A percentile compares a stretch with the other conserved stretches of the same genome.
These are phyloP conservation scores for Dinoponera quadriceps DNA, from an alignment of 1,140 invertebrate genomes.

Conservation along the genomic window DNA sequence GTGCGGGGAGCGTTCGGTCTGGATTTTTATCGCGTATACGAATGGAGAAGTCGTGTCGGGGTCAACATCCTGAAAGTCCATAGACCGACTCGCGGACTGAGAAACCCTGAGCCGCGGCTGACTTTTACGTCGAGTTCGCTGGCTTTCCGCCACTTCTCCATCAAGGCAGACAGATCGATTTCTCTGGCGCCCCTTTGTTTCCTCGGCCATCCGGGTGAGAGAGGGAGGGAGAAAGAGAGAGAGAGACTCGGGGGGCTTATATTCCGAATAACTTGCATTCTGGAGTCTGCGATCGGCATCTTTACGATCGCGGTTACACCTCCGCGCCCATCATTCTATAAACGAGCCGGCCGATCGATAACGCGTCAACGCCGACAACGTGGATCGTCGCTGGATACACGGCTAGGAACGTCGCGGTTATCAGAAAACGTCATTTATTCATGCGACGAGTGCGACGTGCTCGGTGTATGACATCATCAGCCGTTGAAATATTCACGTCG, in stretches of 20 bases:
- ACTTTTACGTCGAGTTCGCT: conserved; percentile 45
- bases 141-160: conserved; percentile 51
- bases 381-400: not conserved
- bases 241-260: not conserved
- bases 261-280: conserved; percentile 40
- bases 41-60: not conserved
- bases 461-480: not conserved
- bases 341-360: conserved; percentile 33
- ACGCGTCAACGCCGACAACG: conserved; percentile 8
- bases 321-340: not conserved
- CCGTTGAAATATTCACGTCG: not conserved
- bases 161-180: conserved; percentile 79
- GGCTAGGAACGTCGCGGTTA: not conserved
- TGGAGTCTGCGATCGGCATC: conserved; percentile 54
- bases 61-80: conserved; percentile 45
- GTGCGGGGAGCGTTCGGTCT: not conserved
- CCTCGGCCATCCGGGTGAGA: conserved; percentile 29
- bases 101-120: conserved; percentile 38
- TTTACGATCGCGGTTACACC: conserved; percentile 23
- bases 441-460: not conserved
- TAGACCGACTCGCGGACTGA: conserved; percentile 10
- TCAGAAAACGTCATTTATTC: conserved; percentile 24
- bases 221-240: too few species aligned
- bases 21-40: conserved; percentile 33
- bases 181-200: conserved; percentile 75